These are phyloP conservation scores for Cataglyphis livida DNA, from an alignment of 2,888 invertebrate genomes.

Conservation along the genomic window DNA sequence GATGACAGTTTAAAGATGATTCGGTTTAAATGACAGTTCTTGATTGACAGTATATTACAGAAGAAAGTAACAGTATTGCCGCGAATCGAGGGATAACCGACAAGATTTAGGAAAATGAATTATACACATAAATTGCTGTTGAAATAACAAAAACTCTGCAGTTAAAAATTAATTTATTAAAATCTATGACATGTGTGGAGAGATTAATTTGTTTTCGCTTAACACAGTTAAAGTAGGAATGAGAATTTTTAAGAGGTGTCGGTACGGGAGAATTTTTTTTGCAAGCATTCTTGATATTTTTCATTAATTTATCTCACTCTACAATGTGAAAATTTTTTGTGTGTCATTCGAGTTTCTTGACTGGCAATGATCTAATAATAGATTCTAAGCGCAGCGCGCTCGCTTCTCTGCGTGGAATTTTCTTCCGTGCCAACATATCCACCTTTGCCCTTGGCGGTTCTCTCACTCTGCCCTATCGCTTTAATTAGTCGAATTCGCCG, in stretches of 20 bases:
- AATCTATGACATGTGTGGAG: background rate
- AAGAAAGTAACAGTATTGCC: background rate
- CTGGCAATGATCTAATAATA: constrained; percentile 42
- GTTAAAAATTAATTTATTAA: background rate
- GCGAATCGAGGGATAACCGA: background rate
- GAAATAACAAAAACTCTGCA: background rate
- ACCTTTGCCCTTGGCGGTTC: constrained; percentile 29
- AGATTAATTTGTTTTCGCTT: constrained; percentile 1
- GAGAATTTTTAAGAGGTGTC: background rate
- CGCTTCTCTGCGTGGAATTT: constrained; percentile 31
- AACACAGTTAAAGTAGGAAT: background rate
- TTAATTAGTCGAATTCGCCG: constrained; percentile 38
- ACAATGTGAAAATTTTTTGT: constrained; percentile 19
- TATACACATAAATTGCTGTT: background rate
- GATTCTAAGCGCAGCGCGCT: constrained; percentile 31
- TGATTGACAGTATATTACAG: background rate
- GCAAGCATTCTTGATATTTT: constrained; percentile 2
- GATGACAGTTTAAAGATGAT: background rate
- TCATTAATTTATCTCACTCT: background rate
- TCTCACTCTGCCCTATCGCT: background rate
- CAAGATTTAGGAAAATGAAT: background rate
- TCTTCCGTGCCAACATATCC: constrained; percentile 27
- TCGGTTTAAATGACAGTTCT: background rate
- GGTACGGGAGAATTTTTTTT: background rate
- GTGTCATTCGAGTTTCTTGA: constrained; percentile 36